Conservation (phyloP, 2,888 invertebrate genomes). For the Chrysolina americana region DNA sequence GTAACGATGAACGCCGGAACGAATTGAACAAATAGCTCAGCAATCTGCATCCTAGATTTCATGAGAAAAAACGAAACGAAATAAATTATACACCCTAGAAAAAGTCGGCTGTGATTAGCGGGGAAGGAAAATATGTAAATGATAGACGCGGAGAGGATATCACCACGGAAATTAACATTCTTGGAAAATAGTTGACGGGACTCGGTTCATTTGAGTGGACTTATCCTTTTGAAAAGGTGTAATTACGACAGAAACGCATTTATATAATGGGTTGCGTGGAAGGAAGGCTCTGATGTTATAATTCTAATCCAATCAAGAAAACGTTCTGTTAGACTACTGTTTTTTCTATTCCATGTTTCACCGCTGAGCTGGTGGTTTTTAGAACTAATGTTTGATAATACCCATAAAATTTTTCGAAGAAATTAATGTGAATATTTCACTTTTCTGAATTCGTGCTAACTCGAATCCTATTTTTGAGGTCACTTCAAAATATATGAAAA, state of each 20-base stretch:
- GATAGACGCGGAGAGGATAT: constrained; percentile 2
- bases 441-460: too few relatives aligned
- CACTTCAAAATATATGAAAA: too few relatives aligned
- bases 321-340: too few relatives aligned
- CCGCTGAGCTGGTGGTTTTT: too few relatives aligned
- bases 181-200: neutral
- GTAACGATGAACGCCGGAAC: neutral
- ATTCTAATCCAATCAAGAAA: neutral
- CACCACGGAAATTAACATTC: constrained; percentile 12
- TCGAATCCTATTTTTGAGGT: too few relatives aligned
- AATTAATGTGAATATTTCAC: too few relatives aligned
- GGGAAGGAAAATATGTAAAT: neutral
- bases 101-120: constrained; percentile 12
- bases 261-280: neutral
- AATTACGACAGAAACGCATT: neutral
- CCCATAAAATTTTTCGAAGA: too few relatives aligned
- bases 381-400: too few relatives aligned
- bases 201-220: neutral
- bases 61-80: neutral
- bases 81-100: constrained; percentile 6
- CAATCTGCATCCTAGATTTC: neutral
- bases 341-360: too few relatives aligned
- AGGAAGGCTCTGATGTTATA: neutral
- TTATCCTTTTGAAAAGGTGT: neutral
- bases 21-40: neutral